Evolutionary conservation across 2,113 vertebrate species (phyloP).

Genomic region (Campylomormyrus numenius): DNA sequence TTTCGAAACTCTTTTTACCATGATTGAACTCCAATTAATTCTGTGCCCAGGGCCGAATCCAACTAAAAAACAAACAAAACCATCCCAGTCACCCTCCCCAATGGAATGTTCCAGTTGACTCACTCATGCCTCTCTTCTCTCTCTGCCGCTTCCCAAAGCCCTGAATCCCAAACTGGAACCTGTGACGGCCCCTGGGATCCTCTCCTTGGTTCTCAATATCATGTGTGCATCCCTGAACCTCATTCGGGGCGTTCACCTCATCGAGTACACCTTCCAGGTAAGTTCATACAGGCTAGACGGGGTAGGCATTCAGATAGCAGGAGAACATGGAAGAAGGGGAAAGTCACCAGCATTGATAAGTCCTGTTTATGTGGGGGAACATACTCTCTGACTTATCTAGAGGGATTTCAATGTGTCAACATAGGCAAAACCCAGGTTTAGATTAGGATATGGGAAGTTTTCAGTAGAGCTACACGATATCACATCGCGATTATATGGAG

Average conservation of each 20-base stretch:
- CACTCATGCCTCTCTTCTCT: background rate
- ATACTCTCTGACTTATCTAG: background rate
- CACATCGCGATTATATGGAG: background rate
- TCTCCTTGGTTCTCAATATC: slow-evolving; percentile 89
- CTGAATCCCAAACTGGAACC: slow-evolving; percentile 72
- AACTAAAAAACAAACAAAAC: background rate
- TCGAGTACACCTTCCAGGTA: slow-evolving; percentile 88
- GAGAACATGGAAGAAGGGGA: background rate
- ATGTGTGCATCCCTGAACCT: slow-evolving; percentile 89
- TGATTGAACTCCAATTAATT: background rate
- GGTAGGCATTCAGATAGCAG: background rate
- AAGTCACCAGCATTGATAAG: background rate
- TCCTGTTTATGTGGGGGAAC: background rate
- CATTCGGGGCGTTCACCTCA: slow-evolving; percentile 84
- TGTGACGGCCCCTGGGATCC: slow-evolving; percentile 76
- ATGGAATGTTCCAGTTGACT: background rate
- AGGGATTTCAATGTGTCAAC: background rate
- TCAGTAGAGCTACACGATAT: background rate
- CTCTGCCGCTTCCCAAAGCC: slow-evolving; percentile 46
- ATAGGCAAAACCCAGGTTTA: background rate
- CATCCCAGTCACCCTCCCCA: background rate
- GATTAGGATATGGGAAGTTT: background rate
- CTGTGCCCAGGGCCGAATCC: background rate
- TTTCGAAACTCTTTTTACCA: background rate
- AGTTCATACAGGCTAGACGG: background rate